Conservation (phyloP, 2,797 vertebrate genomes). For the Alcedo quadribrachys region DNA sequence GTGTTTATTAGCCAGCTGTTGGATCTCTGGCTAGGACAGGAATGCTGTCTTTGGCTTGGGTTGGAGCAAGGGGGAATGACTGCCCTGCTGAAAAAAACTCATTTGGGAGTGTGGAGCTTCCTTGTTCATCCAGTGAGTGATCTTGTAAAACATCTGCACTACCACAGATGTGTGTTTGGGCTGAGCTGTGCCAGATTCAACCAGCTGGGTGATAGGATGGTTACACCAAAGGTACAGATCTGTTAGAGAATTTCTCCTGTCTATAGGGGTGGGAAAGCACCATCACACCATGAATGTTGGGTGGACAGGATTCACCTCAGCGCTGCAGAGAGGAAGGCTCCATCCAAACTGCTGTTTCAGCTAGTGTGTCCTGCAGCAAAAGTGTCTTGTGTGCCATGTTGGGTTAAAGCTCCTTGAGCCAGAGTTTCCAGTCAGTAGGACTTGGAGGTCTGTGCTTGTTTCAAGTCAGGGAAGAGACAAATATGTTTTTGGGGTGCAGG, state of each 20-base stretch:
- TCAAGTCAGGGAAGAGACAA: neutral
- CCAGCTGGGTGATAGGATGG: rapidly evolving
- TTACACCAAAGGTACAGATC: rapidly evolving
- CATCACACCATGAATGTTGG: rapidly evolving
- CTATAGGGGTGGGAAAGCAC: neutral
- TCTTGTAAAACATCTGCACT: rapidly evolving
- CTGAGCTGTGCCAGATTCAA: rapidly evolving
- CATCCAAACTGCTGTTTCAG: no score
- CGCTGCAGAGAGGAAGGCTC: neutral
- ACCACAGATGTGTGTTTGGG: neutral
- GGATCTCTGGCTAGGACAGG: neutral
- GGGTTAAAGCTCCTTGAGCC: neutral
- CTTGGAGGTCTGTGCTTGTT: neutral
- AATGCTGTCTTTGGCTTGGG: neutral
- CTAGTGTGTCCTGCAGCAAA: no score
- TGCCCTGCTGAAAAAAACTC: neutral
- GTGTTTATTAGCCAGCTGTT: neutral
- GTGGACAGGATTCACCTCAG: neutral
- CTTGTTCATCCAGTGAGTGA: rapidly evolving
- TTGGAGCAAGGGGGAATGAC: rapidly evolving
- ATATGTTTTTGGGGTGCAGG: neutral
- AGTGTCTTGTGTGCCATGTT: rapidly evolving
- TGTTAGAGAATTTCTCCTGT: neutral
- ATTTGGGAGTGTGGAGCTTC: neutral
- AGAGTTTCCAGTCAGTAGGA: neutral